A percentile compares a stretch with the other conserved stretches of the same genome.
Conservation (phyloP, 2,797 vertebrate genomes). For the Thunnus albacares region DNA sequence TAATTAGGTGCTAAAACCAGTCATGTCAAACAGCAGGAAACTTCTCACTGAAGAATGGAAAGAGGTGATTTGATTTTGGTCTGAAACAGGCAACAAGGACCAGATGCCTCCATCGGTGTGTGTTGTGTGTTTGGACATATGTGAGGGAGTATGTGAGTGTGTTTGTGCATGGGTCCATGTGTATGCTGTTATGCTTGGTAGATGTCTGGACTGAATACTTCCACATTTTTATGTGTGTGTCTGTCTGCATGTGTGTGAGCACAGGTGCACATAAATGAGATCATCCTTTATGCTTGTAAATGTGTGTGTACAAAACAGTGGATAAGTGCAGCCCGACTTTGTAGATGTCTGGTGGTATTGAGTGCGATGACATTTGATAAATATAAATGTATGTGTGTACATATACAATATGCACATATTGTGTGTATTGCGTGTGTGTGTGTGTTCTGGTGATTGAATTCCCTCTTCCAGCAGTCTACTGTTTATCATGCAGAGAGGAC, state of each 20-base stretch:
- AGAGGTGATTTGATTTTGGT: slow-evolving; percentile 58
- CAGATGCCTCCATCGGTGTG: slow-evolving; percentile 67
- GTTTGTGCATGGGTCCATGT: slow-evolving; percentile 34
- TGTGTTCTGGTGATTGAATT: slow-evolving; percentile 40
- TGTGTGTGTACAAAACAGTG: neutral
- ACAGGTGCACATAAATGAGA: slow-evolving; percentile 63
- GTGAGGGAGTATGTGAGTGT: slow-evolving; percentile 36
- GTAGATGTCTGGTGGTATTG: slow-evolving; percentile 35
- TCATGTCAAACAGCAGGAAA: slow-evolving; percentile 58
- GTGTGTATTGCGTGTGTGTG: slow-evolving; percentile 20
- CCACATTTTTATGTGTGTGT: slow-evolving; percentile 29
- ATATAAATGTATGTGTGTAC: slow-evolving; percentile 52
- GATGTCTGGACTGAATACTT: slow-evolving; percentile 48
- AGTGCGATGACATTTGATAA: slow-evolving; percentile 30
- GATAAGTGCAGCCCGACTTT: slow-evolving; percentile 5
- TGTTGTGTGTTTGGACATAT: slow-evolving; percentile 30
- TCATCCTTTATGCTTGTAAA: slow-evolving; percentile 45
- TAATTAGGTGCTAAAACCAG: slow-evolving; percentile 50
- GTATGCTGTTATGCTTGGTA: slow-evolving; percentile 37
- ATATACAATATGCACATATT: slow-evolving; percentile 4
- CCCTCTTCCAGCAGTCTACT: slow-evolving; percentile 32
- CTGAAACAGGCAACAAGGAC: slow-evolving; percentile 67
- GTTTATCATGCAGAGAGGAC: slow-evolving; percentile 47
- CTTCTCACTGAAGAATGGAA: slow-evolving; percentile 35
- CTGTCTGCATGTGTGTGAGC: slow-evolving; percentile 9